Conservation (phyloP, 2,797 vertebrate species). For the Florisuga fusca region DNA sequence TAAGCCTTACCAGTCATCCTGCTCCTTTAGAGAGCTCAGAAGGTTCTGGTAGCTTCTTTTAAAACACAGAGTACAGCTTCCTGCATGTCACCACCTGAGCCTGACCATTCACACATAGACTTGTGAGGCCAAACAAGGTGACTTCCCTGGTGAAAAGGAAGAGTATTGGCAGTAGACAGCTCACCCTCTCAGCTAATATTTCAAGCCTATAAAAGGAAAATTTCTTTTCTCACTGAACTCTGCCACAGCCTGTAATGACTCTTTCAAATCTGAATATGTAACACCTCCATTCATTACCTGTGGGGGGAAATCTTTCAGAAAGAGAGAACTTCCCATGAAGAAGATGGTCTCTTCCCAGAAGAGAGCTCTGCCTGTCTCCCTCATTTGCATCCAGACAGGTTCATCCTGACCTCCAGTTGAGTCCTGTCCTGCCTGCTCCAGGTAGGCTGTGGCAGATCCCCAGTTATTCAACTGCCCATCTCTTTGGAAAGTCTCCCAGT, state of each 20-base stretch:
- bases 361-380: not conserved
- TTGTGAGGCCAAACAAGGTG: not conserved
- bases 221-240: not conserved
- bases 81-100: not conserved
- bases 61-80: not conserved
- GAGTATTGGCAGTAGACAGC: not conserved
- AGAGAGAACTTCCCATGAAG: not conserved
- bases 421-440: not conserved
- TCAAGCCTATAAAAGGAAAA: not conserved
- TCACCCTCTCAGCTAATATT: not conserved
- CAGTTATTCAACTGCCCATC: fast-evolving
- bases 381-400: not conserved
- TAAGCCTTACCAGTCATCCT: not conserved
- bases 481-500: not conserved
- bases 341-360: not conserved
- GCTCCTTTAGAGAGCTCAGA: not conserved
- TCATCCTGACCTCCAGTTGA: not conserved
- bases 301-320: not conserved
- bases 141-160: not conserved
- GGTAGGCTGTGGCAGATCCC: not conserved
- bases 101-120: not conserved
- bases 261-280: not conserved
- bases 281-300: not conserved
- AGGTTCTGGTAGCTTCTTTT: not conserved
- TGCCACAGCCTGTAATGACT: not conserved